phyloP scores from a whole-genome alignment of 2,797 vertebrate species.

The Notoglanidium macrostoma region DNA sequence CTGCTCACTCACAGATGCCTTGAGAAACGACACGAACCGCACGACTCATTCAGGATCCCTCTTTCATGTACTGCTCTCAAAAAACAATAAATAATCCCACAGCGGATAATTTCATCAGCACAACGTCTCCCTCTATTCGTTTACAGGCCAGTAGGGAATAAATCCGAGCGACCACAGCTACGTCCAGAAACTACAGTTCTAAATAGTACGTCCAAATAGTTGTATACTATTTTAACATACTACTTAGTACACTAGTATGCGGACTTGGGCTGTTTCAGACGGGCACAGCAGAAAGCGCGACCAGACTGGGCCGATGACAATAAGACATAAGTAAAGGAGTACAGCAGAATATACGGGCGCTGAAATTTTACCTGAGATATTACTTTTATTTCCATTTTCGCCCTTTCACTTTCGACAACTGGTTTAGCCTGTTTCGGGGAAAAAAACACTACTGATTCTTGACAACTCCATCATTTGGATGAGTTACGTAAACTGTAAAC shows the following conservation, averaged over 20 bases:
- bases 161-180: constrained; percentile 43
- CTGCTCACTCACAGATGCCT: constrained; percentile 67
- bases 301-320: not conserved
- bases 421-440: constrained; percentile 49
- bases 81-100: constrained; percentile 71
- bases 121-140: constrained; percentile 62
- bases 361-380: constrained; percentile 81
- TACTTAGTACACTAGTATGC: constrained; percentile 13
- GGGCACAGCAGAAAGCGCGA: constrained; percentile 51
- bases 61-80: constrained; percentile 64
- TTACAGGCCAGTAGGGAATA: constrained; percentile 62
- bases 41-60: constrained; percentile 67
- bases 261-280: constrained; percentile 11
- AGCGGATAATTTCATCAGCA: constrained; percentile 67
- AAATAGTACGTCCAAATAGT: constrained; percentile 24
- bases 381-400: constrained; percentile 70
- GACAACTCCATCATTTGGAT: constrained; percentile 13
- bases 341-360: constrained; percentile 75
- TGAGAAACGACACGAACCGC: constrained; percentile 74
- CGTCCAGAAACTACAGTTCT: constrained; percentile 51
- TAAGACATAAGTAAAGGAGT: constrained; percentile 50
- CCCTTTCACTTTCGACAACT: constrained; percentile 69
- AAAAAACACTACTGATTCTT: not conserved
- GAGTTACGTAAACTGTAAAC: constrained; percentile 70
- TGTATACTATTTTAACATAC: constrained; percentile 1